Evolutionary conservation across 2,797 vertebrate species (phyloP).

Genomic region (Hydrolagus colliei): DNA sequence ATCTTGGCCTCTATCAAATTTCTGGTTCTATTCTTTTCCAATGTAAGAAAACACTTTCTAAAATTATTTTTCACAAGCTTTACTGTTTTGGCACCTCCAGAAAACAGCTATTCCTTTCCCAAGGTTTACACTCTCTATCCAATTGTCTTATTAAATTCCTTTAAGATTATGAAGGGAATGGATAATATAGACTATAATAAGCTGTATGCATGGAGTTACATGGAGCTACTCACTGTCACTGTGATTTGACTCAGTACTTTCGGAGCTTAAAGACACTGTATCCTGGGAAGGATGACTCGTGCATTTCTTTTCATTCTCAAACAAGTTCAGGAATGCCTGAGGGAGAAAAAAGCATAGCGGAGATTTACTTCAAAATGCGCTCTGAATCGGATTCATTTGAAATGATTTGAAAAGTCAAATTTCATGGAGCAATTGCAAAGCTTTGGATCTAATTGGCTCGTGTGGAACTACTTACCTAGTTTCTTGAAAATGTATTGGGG

Average conservation of each 20-base stretch:
- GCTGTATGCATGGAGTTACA: neutral
- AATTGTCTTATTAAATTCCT: too few relatives aligned
- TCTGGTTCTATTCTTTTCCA: too few relatives aligned
- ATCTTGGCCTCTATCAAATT: too few relatives aligned
- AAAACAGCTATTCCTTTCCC: too few relatives aligned
- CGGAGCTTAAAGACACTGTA: neutral
- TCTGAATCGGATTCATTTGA: neutral
- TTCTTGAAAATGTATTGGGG: neutral
- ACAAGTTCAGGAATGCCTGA: slow-evolving; percentile 56
- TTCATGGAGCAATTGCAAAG: neutral
- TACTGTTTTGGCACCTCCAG: too few relatives aligned
- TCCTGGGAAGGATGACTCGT: fast-evolving
- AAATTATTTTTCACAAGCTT: too few relatives aligned
- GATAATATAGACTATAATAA: too few relatives aligned
- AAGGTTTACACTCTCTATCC: too few relatives aligned
- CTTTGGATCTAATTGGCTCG: neutral
- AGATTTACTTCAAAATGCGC: neutral
- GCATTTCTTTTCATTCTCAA: slow-evolving; percentile 44
- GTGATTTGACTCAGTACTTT: neutral
- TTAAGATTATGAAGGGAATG: too few relatives aligned
- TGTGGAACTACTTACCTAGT: neutral
- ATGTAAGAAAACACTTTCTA: too few relatives aligned
- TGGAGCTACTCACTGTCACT: slow-evolving; percentile 45
- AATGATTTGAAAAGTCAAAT: neutral
- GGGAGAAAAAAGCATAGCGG: slow-evolving; percentile 23